Base-by-base conservation (phyloP, 2,113 vertebrate species). In the Psammodynastes pulverulentus region DNA sequence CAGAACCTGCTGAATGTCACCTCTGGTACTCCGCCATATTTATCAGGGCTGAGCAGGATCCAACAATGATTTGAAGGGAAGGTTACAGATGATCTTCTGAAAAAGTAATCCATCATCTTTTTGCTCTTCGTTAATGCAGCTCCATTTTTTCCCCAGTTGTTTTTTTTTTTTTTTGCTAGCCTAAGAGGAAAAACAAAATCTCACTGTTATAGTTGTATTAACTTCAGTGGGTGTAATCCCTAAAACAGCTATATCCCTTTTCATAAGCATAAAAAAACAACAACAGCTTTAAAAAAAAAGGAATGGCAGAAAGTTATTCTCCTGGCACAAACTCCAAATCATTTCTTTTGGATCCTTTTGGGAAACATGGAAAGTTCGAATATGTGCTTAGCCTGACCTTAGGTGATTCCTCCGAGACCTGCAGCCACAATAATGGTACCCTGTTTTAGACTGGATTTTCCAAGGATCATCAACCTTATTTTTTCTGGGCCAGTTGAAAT, bases 131-230 rank as follows among this genome's bases (percentile, higher is more conserved):
- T 72, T 72, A 72, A 34, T 72, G 13, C 62, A n/a, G 29, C 5
- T 2, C n/a, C n/a, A 5, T 12, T n/a, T 67, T 67, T n/a, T 67
- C 15, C 15, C 1, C 29, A 1, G 8, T n/a, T n/a, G 3, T 0
- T 1, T 52, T 15, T 52, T 53, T n/a, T n/a, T 53, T 19, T 67
- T n/a, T n/a, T 15, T 5, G n/a, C 5, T 3, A 72, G 29, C 4
- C 62, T 72, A 72, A 72, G 13, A 34, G n/a, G 34, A 6, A 72
- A 17, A 58, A 17, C 10, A n/a, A 72, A 34, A 26, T 24, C 56
- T 29, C 29, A 58, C 8, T 17, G 13, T 72, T 34, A 5, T 12
- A 17, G n/a, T 34, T 34, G 13, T 34, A 34, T 72, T 72, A 72
- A 72, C 29, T 72, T 72, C 13, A 72, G 0, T 72, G 62, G 13